Base-by-base conservation (phyloP, 2,888 invertebrate genomes). In the Drosophila flavopinicola region DNA sequence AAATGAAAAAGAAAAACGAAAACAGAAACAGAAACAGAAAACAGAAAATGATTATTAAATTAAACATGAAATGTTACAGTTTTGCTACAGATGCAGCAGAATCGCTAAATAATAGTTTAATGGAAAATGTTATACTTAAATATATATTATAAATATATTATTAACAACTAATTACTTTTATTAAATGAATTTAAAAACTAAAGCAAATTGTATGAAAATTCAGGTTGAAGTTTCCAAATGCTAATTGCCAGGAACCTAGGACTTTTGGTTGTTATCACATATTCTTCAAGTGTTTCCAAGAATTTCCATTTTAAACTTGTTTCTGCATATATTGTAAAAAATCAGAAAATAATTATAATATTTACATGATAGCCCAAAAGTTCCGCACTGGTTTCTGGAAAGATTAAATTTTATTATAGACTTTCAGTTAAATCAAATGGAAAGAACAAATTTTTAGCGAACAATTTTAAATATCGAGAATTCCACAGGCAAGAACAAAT, bases 31-130 rank as follows among this genome's bases (percentile, higher is more conserved):
- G 63, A 65, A 39, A 38, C 25, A 52, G 63, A 65, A 39, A 38
- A 63, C 29, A 38, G 33, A 54, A 51, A 60, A 66, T 45, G 11
- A 68, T 58, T 60, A 56, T 39, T 60, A 58, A 54, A 59, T 44
- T 54, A 64, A 69, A 75, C 70, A 60, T 49, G 58, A 73, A 75
- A 71, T 68, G 74, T 65, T 76, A 72, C 52, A 52, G 63, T 66
- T 71, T 85, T 80, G 75, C 67, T 68, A 57, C 60, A 66, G 57
- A 69, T 54, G 80, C 38, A 67, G 60, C 79, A 68, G 64, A 80
- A 69, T 52, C 60, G 78, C 65, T 75, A 83, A 84, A 77, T 66
- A 80, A 75, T 80, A 86, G 75, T 84, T 77, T 75, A 84, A 86
- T 58, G 76, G 66, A 57, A 80, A 85, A 73, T 73, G 75, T 85